Evolutionary conservation across 35 echinoderm and acorn worm species (phyloP), one percentile per base, ranked within the genome.

Genomic region (Eucidaris tribuloides): DNA sequence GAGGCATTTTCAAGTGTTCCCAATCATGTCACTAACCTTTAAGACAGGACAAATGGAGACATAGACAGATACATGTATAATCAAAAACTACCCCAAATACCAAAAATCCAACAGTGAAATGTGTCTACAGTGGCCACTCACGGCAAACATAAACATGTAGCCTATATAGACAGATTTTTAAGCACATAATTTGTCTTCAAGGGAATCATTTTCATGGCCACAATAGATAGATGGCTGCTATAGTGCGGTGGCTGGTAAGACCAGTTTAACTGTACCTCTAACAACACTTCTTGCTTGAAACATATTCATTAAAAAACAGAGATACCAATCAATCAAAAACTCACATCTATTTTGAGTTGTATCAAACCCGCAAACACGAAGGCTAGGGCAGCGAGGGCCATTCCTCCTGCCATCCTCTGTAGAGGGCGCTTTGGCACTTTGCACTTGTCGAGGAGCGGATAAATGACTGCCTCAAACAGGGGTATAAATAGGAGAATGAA

Each of bases 401-500:
- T 99, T 9, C 96, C 96, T 2, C 62, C 82, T 0, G 63, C 58
- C 96, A 99, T 99, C 20, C 96, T 71, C 65, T 88, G 86, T 11
- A 99, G 71, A n/a, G 90, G 96, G 30, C 86, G 77, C 39, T 83
- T 89, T 37, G 90, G 86, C 43, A 99, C 78, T 19, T 90, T 90
- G 58, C 84, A 71, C 17, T 90, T 78, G 23, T 70, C 62, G 15
- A 99, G 54, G 7, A 86, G 33, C 2, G 96, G 96, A 84, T 99
- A 99, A 27, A 99, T 82, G 38, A 76, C 56, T 14, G 44, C 87
- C 71, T 99, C 96, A 87, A 89, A 93, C 15, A 99, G 45, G 2
- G 96, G 96, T 44, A 98, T 98, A 46, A 98, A 82, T 0, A 90
- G 4, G 23, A 99, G 82, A 23, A 99, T 99, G 14, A 99, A 63